Base-by-base conservation (phyloP, 2,888 invertebrate genomes). In the Drosophila aldrichi region DNA sequence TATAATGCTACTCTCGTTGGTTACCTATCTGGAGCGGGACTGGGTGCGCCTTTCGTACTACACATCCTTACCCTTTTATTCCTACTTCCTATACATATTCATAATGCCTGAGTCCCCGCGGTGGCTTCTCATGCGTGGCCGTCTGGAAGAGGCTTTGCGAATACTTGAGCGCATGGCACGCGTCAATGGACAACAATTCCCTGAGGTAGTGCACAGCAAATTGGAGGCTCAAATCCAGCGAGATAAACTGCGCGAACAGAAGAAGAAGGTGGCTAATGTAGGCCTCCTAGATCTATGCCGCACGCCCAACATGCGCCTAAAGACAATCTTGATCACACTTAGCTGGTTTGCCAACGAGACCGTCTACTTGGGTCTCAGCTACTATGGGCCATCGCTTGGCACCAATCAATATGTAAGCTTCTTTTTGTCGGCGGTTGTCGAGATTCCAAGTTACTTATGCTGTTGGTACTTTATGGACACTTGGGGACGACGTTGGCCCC, bases 281-380 rank as follows among this genome's bases (percentile, higher is more conserved):
- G 93, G 93, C 5, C 91, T 93, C 0, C 75, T 89, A 34, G 93
- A 93, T 80, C 86, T 93, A 51, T 93, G 93, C 20, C 95, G 95
- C 80, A 97, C 97, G 0, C 97, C 97, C 2, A 98, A 98, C 91
- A 97, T 98, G 96, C 94, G 98, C 51, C 93, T 97, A 16, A 98
- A 97, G 93, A 98, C 98, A 0, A 95, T 95, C 77, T 93, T 97
- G 59, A 97, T 97, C 60, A 97, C 97, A 0, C 92, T 97, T 25
- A 97, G 97, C 92, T 97, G 97, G 97, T 97, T 98, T 91, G 97
- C 97, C 55, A 98, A 97, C 84, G 97, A 97, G 90, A 97, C 97
- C 92, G 98, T 98, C 3, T 98, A 98, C 90, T 96, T 98, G 20
- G 98, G 98, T 0, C 94, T 98, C 43, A 97, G 97, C 80, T 97